Evolutionary conservation across 2,888 invertebrate genomes (phyloP).

Genomic region (Galeopsomyia nigrocyanea): DNA sequence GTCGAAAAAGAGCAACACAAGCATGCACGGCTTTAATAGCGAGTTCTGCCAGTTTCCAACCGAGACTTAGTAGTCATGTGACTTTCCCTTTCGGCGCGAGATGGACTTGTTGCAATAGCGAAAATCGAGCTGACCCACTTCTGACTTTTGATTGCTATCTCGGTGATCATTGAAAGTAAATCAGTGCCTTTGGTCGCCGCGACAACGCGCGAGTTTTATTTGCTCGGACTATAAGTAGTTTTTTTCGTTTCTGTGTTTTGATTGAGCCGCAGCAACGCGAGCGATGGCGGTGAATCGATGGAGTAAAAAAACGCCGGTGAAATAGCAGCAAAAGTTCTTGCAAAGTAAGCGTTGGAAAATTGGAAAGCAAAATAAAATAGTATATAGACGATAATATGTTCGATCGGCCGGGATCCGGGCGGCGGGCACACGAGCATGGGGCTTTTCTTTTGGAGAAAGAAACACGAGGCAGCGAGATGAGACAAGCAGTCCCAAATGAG

Average conservation of each 20-base stretch:
- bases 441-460: conserved; percentile 3
- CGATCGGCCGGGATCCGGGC: too few species aligned
- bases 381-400: too few species aligned
- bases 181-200: conserved; percentile 21
- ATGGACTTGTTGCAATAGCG: conserved; percentile 17
- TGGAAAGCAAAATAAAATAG: too few species aligned
- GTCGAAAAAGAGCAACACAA: neutral
- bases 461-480: conserved; percentile 15
- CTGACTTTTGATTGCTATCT: conserved; percentile 35
- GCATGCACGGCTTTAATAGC: neutral
- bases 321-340: too few species aligned
- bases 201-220: conserved; percentile 13
- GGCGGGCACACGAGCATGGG: neutral
- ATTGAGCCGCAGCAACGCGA: too few species aligned
- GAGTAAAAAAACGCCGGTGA: too few species aligned
- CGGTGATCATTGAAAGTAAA: conserved; percentile 36
- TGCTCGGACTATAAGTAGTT: too few species aligned
- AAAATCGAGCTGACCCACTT: conserved; percentile 31
- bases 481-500: conserved; percentile 19
- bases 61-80: conserved; percentile 12
- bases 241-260: too few species aligned
- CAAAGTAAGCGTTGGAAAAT: too few species aligned
- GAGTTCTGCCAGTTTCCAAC: conserved; percentile 2
- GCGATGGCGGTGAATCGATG: too few species aligned
- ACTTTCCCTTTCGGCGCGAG: conserved; percentile 35